Conservation (phyloP, 2,113 vertebrate genomes). For the Choloepus hoffmanni region DNA sequence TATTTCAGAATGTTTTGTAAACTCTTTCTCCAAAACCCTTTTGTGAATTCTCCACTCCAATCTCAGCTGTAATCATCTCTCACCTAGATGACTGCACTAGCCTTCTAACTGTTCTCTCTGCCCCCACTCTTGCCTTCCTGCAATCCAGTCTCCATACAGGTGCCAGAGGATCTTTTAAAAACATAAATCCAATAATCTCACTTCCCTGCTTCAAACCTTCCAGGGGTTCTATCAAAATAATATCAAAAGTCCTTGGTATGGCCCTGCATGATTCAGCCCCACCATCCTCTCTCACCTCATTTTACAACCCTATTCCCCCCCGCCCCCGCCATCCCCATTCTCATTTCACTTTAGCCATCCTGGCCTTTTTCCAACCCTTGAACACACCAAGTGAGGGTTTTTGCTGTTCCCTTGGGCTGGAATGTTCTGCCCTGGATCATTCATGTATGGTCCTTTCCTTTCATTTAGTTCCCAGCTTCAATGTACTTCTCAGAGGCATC, state of each 20-base stretch:
- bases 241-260: background rate
- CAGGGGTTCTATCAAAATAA: background rate
- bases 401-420: background rate
- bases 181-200: background rate
- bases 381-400: background rate
- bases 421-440: background rate
- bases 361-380: background rate
- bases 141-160: background rate
- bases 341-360: background rate
- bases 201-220: background rate
- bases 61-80: background rate
- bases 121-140: background rate
- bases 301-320: rapidly evolving
- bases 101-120: background rate
- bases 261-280: no score
- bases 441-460: background rate
- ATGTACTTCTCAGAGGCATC: background rate
- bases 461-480: background rate
- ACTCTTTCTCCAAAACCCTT: background rate
- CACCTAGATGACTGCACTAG: background rate
- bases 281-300: background rate
- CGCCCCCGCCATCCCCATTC: no score
- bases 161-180: background rate
- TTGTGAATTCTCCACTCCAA: background rate
- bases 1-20: background rate